A percentile compares a stretch with the other conserved stretches of the same genome.
Conservation (phyloP, 2,113 vertebrate species). For the Pycnonotus jocosus region DNA sequence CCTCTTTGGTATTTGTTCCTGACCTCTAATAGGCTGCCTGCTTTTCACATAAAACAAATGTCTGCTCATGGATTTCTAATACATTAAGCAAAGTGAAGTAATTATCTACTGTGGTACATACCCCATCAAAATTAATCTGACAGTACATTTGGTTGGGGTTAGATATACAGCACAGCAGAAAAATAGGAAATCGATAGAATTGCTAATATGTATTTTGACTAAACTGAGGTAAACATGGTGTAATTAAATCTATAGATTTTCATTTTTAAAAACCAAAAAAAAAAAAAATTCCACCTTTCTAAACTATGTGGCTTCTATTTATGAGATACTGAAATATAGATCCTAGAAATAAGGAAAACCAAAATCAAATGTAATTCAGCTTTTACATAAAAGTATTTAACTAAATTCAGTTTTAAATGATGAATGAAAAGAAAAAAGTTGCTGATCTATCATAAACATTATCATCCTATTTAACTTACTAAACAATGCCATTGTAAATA, state of each 20-base stretch:
- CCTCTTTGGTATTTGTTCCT: background rate
- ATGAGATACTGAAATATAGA: background rate
- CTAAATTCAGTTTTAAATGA: background rate
- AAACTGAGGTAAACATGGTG: background rate
- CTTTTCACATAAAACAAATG: background rate
- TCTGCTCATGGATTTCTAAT: background rate
- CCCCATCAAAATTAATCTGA: conserved; percentile 14
- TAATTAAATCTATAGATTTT: conserved; percentile 12
- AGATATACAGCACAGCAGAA: background rate
- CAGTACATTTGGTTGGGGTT: background rate
- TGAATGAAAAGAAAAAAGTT: background rate
- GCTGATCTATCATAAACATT: background rate
- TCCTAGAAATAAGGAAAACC: background rate
- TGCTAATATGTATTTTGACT: conserved; percentile 33
- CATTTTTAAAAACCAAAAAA: background rate
- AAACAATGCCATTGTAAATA: background rate
- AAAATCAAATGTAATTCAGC: background rate
- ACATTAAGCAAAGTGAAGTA: background rate
- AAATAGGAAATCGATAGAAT: background rate
- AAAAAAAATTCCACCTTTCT: background rate
- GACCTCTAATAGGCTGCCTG: background rate
- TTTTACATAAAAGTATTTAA: background rate
- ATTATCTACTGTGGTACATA: background rate
- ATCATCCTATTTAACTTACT: background rate
- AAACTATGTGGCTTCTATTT: background rate